Percentiles rank a stretch among this genome's conserved stretches.
phyloP scores from a whole-genome alignment of 2,113 vertebrate species.

The Scytalopus superciliaris region DNA sequence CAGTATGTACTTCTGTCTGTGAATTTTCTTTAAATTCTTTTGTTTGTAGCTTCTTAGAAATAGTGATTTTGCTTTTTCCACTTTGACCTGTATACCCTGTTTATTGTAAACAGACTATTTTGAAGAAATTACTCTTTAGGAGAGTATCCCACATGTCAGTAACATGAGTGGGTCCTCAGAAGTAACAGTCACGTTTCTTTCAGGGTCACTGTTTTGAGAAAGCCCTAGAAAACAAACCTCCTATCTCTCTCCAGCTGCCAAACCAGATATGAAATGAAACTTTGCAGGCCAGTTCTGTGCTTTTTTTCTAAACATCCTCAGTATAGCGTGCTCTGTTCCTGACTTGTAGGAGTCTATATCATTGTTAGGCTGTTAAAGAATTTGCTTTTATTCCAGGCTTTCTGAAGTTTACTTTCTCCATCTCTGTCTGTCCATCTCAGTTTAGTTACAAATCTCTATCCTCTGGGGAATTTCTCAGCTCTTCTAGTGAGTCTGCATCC shows the following conservation, averaged over 20 bases:
- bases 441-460: conserved; percentile 23
- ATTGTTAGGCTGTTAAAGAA: background rate
- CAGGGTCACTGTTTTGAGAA: background rate
- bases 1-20: background rate
- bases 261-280: background rate
- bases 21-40: background rate
- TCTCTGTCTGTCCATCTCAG: background rate
- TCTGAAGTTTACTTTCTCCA: conserved; percentile 5
- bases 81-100: background rate
- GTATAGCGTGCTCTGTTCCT: background rate
- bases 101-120: background rate
- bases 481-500: background rate
- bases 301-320: conserved; percentile 2
- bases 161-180: background rate
- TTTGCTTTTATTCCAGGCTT: conserved; percentile 6
- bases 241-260: background rate
- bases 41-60: background rate
- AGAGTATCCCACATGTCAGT: background rate
- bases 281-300: background rate
- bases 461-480: conserved; percentile 11
- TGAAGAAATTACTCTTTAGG: background rate
- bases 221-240: background rate
- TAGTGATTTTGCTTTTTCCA: background rate
- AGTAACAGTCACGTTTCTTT: background rate
- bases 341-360: background rate